Percentiles rank a stretch among this genome's conserved stretches.
phyloP scores from a whole-genome alignment of 2,113 vertebrate genomes.

The Phodopus roborovskii region DNA sequence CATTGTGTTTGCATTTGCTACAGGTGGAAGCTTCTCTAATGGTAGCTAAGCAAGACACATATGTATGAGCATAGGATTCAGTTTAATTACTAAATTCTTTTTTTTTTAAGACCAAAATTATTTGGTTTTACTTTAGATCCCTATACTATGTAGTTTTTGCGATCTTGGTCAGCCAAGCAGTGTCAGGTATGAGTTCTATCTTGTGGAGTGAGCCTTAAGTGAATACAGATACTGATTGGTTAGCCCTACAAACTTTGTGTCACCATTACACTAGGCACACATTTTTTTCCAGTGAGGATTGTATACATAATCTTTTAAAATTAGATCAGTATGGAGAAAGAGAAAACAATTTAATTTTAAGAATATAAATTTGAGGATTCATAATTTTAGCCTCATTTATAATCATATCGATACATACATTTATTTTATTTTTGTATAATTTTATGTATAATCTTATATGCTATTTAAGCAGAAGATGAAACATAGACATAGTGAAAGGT shows the following conservation, averaged over 20 bases:
- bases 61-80: not conserved
- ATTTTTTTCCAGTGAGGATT: not conserved
- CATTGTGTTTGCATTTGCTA: no score
- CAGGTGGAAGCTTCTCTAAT: not conserved
- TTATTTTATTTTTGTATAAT: not conserved
- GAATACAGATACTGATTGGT: not conserved
- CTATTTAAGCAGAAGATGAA: not conserved
- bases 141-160: not conserved
- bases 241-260: no score
- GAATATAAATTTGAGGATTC: not conserved
- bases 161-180: not conserved
- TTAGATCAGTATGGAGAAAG: constrained; percentile 1
- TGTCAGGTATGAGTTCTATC: not conserved
- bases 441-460: not conserved
- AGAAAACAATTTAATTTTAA: not conserved
- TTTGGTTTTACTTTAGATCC: not conserved
- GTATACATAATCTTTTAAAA: not conserved
- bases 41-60: not conserved
- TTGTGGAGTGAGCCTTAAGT: not conserved
- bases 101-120: not conserved
- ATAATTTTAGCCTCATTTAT: not conserved
- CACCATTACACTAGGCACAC: no score
- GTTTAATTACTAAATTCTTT: no score
- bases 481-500: not conserved
- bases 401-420: not conserved